Evolutionary conservation across 2,888 invertebrate species (phyloP).

Genomic region (Tipula lateralis): DNA sequence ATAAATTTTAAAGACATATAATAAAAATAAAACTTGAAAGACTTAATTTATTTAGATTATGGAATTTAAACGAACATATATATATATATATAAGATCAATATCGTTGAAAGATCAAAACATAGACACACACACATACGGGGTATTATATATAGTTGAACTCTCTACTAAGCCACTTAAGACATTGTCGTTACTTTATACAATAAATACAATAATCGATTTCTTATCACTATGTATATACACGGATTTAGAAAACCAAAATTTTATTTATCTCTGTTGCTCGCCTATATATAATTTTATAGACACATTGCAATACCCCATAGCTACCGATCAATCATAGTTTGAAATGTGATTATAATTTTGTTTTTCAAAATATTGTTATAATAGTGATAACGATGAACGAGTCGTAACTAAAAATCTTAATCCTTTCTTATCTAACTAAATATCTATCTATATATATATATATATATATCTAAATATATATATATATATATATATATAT

Average conservation of each 20-base stretch:
- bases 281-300: too few species aligned
- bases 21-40: neutral
- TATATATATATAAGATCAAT: neutral
- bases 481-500: neutral
- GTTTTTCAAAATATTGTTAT: neutral
- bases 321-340: conserved; percentile 24
- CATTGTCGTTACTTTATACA: neutral
- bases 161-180: neutral
- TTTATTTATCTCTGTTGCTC: too few species aligned
- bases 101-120: neutral
- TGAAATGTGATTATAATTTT: conserved; percentile 4
- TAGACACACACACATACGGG: neutral
- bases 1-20: neutral
- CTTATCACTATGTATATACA: neutral
- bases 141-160: neutral
- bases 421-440: neutral
- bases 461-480: too few species aligned
- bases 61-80: neutral
- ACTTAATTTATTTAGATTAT: neutral
- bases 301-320: neutral
- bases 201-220: neutral
- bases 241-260: neutral
- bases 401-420: neutral
- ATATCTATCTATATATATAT: neutral
- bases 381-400: neutral